Evolutionary conservation across 2,888 invertebrate genomes (phyloP).

Genomic region (Nephrotoma flavescens): DNA sequence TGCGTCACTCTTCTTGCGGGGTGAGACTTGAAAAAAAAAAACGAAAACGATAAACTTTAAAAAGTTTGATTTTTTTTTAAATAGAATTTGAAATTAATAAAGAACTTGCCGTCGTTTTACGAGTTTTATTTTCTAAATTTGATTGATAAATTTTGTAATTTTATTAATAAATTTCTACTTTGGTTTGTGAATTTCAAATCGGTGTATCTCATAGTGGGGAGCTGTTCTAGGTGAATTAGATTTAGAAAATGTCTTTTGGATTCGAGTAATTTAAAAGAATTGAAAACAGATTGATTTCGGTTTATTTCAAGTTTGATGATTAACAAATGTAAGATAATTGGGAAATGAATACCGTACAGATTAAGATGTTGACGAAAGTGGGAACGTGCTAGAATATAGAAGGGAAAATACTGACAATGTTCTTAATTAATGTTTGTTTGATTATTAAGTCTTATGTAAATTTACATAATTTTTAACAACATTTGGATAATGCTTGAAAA

Average conservation of each 20-base stretch:
- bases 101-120: background rate
- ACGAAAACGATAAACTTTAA: background rate
- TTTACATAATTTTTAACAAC: no score
- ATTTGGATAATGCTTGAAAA: no score
- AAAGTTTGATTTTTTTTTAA: background rate
- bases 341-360: background rate
- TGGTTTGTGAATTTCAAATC: background rate
- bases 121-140: background rate
- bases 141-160: background rate
- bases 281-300: background rate
- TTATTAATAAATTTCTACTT: background rate
- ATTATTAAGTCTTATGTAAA: no score
- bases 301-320: background rate
- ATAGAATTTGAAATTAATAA: background rate
- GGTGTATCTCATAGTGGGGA: background rate
- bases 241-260: background rate
- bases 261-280: background rate
- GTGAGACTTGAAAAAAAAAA: background rate
- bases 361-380: background rate
- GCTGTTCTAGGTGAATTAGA: background rate
- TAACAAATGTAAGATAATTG: background rate
- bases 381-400: no score
- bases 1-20: background rate
- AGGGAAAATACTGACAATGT: no score
- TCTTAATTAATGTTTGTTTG: no score